Base-by-base conservation (phyloP, 37 sponge, comb jelly and placozoan species). In the Aphrocallistes beatrix region DNA sequence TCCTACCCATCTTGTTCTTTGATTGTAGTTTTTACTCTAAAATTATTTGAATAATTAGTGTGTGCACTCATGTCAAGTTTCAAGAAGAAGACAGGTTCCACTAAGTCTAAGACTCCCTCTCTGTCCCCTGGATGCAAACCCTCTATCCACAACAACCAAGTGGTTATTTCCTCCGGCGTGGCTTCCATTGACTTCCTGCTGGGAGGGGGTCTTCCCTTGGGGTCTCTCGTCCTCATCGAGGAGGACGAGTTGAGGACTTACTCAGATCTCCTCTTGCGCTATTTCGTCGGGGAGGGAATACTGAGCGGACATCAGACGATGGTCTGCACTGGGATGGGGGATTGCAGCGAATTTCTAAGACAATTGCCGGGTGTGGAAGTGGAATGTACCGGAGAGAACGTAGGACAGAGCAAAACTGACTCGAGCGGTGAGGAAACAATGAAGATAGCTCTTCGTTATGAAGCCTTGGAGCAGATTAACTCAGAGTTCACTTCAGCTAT, bases 221-320 rank as follows among this genome's bases (percentile, higher is more conserved):
- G 75, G 28, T 60, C 75, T 13, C 75, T 60, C 3, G 75, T 60
- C 6, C 75, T 60, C 3, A 3, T 60, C 3, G 96, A 93, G 84
- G 96, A 95, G 86, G 96, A 95, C 82, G 42, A 28, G 51, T 88
- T 47, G 75, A 51, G 83, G 1, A 85, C 84, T 1, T 95, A 95
- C 38, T 83, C 93, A 37, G 50, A 86, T 38, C 82, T 91, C 17
- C 84, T 95, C 0, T 38, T 92, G 50, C 91, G 91, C 75, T 91
- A 91, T 38, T 95, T 91, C 81, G 38, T 91, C 23, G 85, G 93
- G 0, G 96, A 95, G 81, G 96, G 96, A 37, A 86, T 93, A 13
- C 88, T 95, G 88, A 88, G 88, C 85, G 92, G 92, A n/a, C 96
- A 95, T 13, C 10, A 30, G 3, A 30, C 34, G 10, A 13, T 85